phyloP scores from a whole-genome alignment of 2,797 vertebrate genomes.

The Hemibagrus guttatus region DNA sequence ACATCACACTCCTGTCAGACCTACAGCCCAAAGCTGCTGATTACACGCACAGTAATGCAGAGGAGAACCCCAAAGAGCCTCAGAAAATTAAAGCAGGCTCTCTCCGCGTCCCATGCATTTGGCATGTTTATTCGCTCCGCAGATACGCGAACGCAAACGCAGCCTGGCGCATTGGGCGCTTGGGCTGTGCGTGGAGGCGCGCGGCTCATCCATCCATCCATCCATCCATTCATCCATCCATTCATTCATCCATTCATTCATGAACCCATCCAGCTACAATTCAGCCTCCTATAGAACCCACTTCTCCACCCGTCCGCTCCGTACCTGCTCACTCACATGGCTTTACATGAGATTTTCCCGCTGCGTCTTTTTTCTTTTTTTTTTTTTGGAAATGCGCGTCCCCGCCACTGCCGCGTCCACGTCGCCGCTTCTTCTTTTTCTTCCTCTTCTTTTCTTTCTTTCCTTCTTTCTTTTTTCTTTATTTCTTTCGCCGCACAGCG shows the following conservation, averaged over 20 bases:
- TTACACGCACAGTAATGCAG: neutral
- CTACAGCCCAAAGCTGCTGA: conserved; percentile 14
- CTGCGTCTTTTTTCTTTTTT: conserved; percentile 38
- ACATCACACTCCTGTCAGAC: conserved; percentile 13
- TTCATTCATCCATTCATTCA: neutral
- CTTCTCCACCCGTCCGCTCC: conserved; percentile 22
- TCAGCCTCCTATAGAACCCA: neutral
- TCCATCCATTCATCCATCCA: neutral
- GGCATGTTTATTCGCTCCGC: neutral
- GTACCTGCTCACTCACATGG: conserved; percentile 53
- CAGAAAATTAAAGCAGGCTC: neutral
- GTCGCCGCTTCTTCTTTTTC: conserved; percentile 4
- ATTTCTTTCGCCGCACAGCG: neutral
- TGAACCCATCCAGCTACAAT: neutral
- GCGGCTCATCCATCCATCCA: neutral
- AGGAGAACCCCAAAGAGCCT: neutral
- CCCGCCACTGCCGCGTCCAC: conserved; percentile 27
- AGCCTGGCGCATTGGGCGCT: conserved; percentile 28
- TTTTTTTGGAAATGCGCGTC: conserved; percentile 1
- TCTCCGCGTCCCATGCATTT: neutral
- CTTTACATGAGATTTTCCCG: conserved; percentile 19
- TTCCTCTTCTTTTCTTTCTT: neutral
- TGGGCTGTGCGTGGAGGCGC: conserved; percentile 10
- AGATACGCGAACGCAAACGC: neutral
- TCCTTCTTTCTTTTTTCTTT: neutral